Base-by-base conservation (phyloP, 2,888 invertebrate species). In the Ditylenchus weischeri region DNA sequence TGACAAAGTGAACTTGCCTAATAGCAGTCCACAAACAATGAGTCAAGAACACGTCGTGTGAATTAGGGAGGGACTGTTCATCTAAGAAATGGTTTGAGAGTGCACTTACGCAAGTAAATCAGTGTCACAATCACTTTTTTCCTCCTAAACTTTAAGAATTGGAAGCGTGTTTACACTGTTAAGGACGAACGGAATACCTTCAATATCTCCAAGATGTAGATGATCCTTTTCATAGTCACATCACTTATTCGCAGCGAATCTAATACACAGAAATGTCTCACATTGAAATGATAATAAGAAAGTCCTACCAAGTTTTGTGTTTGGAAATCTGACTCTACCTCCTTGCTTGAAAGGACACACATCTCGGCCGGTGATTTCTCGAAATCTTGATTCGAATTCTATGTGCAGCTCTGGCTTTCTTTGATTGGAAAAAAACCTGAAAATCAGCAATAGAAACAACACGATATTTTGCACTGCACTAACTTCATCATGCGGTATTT, bases 221-320 rank as follows among this genome's bases (percentile, higher is more conserved):
- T 70, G 11, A 80, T 59, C 10, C 80, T 68, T 21, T 72, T 71
- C 49, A 81, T 54, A 0, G 77, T 73, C 21, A 80, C 73, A 58
- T 81, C 81, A 29, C 74, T 76, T 19, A 81, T 74, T 6, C 81
- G 75, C 13, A 81, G 66, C 19, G 80, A 77, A 58, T 72, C 80
- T 80, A 58, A 60, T 66, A n/a, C n/a, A n/a, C n/a, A n/a, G n/a
- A n/a, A n/a, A n/a, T n/a, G n/a, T n/a, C n/a, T 38, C 49, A 43
- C 76, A 68, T 36, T 69, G 29, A 43, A n/a, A 64, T 36, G 62
- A 47, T 6, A 18, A 57, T 50, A 29, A 48, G 29, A n/a, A n/a
- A n/a, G n/a, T n/a, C 76, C 67, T 66, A 80, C 80, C 78, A 11
- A 80, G 59, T 29, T 76, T 74, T 35, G 69, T 66, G 7, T 70